Base-by-base conservation (phyloP, 2,888 invertebrate species). In the Drosophila ochracea region DNA sequence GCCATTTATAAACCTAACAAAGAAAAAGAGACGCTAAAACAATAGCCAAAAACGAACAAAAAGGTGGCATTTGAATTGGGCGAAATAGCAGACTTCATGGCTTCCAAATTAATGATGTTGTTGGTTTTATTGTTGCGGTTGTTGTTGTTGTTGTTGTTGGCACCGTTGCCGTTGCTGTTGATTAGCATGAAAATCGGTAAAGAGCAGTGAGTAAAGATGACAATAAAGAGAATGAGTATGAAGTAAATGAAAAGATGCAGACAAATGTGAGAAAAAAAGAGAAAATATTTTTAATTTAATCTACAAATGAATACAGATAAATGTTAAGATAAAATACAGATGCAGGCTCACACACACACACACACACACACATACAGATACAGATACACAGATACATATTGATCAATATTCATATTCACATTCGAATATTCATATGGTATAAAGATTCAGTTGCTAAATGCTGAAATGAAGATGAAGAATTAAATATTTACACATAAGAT, bases 141-240 rank as follows among this genome's bases (percentile, higher is more conserved):
- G 21, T 47, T 76, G 55, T 60, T 67, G 59, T 61, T 63, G 52
- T 47, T 73, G 43, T 39, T 39, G 53, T 9, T 31, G n/a, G 19
- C 21, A 19, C 61, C 47, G 58, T 30, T 57, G 54, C 61, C 47
- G 53, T 30, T 57, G 52, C 11, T 62, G 58, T 83, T 75, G 73
- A 80, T 89, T 78, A 75, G 73, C 87, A 84, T 83, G 61, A 73
- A 79, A 77, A 74, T 69, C 55, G 70, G 37, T 72, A 63, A 69
- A 68, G 65, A 50, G n/a, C 35, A 54, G 33, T 43, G 37, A 72
- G 60, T 59, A 71, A 39, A 50, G 41, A 55, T 73, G 61, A 9
- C 31, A 31, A 9, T 31, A 31, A 31, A 31, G 9, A 70, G 73
- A 70, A 69, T 49, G 47, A 61, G 50, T 50, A 28, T 53, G 49